Evolutionary conservation across 2,888 invertebrate species (phyloP).

Genomic region (Drosophila fungiperda): DNA sequence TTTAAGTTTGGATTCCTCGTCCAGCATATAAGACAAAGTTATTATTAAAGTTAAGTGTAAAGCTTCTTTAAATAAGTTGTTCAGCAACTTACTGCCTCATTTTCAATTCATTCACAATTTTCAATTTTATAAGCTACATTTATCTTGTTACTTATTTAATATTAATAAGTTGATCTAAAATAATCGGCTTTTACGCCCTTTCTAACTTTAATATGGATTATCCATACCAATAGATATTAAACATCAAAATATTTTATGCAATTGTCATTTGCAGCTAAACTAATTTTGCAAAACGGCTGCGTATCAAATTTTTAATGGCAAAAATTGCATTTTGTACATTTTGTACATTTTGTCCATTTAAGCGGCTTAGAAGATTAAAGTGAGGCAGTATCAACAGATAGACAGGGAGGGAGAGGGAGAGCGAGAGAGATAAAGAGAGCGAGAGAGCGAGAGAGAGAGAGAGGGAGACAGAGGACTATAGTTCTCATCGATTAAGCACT

Average conservation of each 20-base stretch:
- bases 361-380: conserved; percentile 60
- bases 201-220: neutral
- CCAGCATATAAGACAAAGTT: neutral
- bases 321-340: conserved; percentile 37
- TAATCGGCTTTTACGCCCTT: neutral
- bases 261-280: neutral
- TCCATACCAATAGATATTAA: neutral
- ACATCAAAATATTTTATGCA: conserved; percentile 1
- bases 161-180: neutral
- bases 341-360: conserved; percentile 22
- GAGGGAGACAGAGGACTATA: neutral
- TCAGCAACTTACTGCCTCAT: neutral
- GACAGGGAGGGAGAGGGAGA: neutral
- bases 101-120: neutral
- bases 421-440: neutral
- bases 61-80: neutral
- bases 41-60: neutral
- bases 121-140: neutral
- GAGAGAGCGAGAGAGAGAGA: neutral
- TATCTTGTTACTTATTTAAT: neutral
- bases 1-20: neutral
- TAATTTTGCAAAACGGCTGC: conserved; percentile 21
- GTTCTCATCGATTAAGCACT: conserved; percentile 42
- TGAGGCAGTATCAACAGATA: conserved; percentile 1
- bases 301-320: conserved; percentile 14